Evolutionary conservation across 2,113 vertebrate species (phyloP), one percentile per base, ranked within the genome.

Genomic region (Varanus salvator): DNA sequence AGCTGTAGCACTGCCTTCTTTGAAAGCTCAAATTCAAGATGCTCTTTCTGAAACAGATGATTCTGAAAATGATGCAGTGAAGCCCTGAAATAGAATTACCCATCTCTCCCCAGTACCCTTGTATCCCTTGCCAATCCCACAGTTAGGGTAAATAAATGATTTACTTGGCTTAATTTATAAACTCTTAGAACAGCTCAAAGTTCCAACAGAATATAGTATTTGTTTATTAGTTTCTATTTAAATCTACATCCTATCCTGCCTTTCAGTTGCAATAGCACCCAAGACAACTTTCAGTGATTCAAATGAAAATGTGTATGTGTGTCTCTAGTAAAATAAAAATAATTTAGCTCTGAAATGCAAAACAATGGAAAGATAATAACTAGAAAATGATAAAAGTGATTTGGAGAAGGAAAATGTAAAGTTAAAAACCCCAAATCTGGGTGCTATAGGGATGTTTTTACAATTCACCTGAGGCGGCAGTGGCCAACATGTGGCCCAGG

Each of bases 21-120:
- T 80, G 90, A 95, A 75, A 76, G 38, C 64, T 82, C 85, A 76
- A 85, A 91, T 69, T 71, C 76, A 88, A 44, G 81, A 89, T 85
- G 77, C 44, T 92, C 66, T 94, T 76, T 87, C 21, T 89, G 27
- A 95, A 90, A 87, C 23, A 90, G 25, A 69, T 77, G 71, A 85
- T 84, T 80, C 23, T 82, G 81, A 64, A 75, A 84, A 19, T 69
- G 48, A 66, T 17, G 29, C 23, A 6, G 48, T 86, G 84, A 80
- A 91, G 90, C 25, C 78, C n/a, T 6, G 25, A 87, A 66, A 52
- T 66, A 66, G 81, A 88, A 84, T 54, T 68, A 89, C 84, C 7
- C 11, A 25, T 12, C 21, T 54, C 23, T 48, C 57, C 48, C 60
- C n/a, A 23, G 7, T 34, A 38, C n/a, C 19, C 82, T 44, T 48